A percentile compares a stretch with the other conserved stretches of the same genome.
Conservation (phyloP, 92 coral and sea anemone genomes). For the Porites lobata region DNA sequence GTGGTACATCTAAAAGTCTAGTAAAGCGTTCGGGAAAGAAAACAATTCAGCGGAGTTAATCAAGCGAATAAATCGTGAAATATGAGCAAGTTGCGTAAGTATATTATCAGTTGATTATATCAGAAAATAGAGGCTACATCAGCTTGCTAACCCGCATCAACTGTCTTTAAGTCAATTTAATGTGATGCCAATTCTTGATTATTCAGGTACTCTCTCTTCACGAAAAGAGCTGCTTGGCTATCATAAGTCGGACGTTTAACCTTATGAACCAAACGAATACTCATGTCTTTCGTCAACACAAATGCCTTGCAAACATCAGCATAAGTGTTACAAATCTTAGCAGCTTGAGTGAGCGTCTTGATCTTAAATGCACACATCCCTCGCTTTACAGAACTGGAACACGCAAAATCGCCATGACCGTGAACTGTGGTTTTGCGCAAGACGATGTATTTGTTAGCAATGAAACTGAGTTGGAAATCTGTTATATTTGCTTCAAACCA, state of each 20-base stretch:
- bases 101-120: too few relatives aligned
- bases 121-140: too few relatives aligned
- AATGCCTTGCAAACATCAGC: conserved; percentile 19
- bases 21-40: too few relatives aligned
- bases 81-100: too few relatives aligned
- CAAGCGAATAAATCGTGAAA: too few relatives aligned
- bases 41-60: too few relatives aligned
- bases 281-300: conserved; percentile 47
- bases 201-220: conserved; percentile 6
- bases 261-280: conserved; percentile 28
- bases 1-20: too few relatives aligned
- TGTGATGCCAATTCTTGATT: neutral
- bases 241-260: conserved; percentile 19
- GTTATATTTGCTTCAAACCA: conserved; percentile 54
- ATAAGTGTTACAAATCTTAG: conserved; percentile 14
- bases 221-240: conserved; percentile 15
- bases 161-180: too few relatives aligned
- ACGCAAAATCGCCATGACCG: conserved; percentile 33
- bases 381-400: conserved; percentile 17
- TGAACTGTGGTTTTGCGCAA: conserved; percentile 40
- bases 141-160: too few relatives aligned
- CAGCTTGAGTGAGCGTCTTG: conserved; percentile 20
- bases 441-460: conserved; percentile 26
- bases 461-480: conserved; percentile 30
- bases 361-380: conserved; percentile 31